These are phyloP conservation scores for Pegoplata infirma DNA, from an alignment of 2,888 invertebrate species.

Conservation along the genomic window DNA sequence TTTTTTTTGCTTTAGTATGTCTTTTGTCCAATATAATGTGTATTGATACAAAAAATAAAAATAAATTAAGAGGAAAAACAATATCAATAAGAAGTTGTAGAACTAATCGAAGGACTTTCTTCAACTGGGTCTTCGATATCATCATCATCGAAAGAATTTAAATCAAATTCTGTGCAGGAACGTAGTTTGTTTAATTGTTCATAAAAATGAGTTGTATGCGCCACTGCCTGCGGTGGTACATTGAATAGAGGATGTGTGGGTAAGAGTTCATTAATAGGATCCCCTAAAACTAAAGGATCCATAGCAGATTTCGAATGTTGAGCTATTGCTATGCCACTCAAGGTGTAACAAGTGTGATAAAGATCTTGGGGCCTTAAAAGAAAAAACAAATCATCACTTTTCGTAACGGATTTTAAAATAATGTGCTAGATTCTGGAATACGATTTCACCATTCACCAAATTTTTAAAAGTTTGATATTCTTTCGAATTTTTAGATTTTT, in stretches of 20 bases:
- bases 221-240: conserved; percentile 84
- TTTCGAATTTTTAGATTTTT: too few relatives aligned
- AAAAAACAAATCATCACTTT: too few relatives aligned
- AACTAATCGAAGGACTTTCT: conserved; percentile 17
- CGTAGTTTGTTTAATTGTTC: conserved; percentile 56
- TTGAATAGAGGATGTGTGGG: conserved; percentile 91
- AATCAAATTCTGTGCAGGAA: conserved; percentile 44
- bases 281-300: conserved; percentile 82
- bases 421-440: neutral
- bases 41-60: too few relatives aligned
- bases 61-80: neutral
- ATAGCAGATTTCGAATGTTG: conserved; percentile 83
- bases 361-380: conserved; percentile 87
- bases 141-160: conserved; percentile 20
- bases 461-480: too few relatives aligned
- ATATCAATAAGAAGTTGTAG: neutral
- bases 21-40: too few relatives aligned
- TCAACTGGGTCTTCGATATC: conserved; percentile 33
- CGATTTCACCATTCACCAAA: too few relatives aligned
- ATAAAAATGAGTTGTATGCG: conserved; percentile 79
- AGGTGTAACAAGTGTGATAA: conserved; percentile 97
- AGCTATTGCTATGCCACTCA: conserved; percentile 96
- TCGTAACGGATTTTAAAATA: too few relatives aligned
- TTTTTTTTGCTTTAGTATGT: neutral
- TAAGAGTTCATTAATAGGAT: conserved; percentile 84